A percentile compares a stretch with the other conserved stretches of the same genome.
Evolutionary conservation across 2,113 vertebrate species (phyloP).

Genomic region (Passer domesticus): DNA sequence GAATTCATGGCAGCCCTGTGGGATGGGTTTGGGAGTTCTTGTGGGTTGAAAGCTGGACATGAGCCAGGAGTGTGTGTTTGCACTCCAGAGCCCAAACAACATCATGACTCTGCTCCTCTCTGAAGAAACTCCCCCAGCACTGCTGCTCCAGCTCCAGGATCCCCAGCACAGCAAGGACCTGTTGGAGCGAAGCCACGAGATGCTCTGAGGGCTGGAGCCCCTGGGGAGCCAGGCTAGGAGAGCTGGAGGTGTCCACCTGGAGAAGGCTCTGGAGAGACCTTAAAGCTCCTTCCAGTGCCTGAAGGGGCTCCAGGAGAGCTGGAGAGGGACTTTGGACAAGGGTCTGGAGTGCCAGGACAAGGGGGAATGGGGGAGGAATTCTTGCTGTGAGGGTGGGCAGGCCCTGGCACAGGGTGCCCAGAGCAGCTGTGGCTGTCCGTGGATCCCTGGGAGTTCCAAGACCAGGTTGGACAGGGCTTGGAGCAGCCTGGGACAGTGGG

Average conservation of each 20-base stretch:
- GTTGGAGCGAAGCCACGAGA: accelerated
- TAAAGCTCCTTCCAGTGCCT: not conserved
- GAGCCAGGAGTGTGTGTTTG: not conserved
- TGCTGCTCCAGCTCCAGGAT: not conserved
- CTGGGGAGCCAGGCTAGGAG: not conserved
- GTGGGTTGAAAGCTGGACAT: not conserved
- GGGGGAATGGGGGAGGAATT: not conserved
- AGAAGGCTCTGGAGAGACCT: not conserved
- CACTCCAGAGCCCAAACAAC: not conserved
- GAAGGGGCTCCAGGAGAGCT: not conserved
- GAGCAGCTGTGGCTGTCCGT: not conserved
- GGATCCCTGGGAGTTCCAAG: not conserved
- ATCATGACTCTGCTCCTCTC: not conserved
- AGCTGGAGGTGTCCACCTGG: not conserved
- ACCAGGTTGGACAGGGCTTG: accelerated
- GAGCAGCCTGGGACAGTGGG: not conserved
- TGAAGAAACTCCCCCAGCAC: not conserved
- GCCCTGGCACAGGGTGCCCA: not conserved
- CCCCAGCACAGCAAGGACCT: not conserved
- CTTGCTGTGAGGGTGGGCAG: not conserved
- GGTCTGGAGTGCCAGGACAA: not conserved
- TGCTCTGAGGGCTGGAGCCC: not conserved
- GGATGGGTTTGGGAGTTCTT: not conserved
- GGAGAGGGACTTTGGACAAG: not conserved
- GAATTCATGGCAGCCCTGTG: not conserved